These are phyloP conservation scores for Lethenteron camtschaticum DNA, from an alignment of 2,113 vertebrate genomes.

Conservation along the genomic window DNA sequence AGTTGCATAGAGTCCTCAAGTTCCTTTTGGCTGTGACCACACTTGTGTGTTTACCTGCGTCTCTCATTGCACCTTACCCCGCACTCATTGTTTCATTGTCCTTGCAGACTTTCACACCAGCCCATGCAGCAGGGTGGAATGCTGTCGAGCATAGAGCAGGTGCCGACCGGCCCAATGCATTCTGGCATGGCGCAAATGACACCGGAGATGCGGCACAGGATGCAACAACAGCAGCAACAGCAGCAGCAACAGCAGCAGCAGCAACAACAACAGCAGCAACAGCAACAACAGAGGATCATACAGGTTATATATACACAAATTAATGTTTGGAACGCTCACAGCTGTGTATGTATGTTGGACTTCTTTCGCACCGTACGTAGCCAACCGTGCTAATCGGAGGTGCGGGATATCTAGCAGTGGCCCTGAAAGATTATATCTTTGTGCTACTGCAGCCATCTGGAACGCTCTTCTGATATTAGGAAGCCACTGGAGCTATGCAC, in stretches of 20 bases:
- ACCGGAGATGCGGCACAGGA: conserved; percentile 41
- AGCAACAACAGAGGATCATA: conserved; percentile 44
- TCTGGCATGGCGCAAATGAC: conserved; percentile 54
- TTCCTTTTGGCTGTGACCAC: background rate
- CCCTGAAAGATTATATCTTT: no score
- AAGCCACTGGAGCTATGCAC: no score
- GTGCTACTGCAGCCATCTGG: no score
- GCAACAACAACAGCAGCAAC: conserved; percentile 29
- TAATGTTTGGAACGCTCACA: no score
- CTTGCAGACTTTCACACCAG: conserved; percentile 45
- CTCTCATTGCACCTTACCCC: no score
- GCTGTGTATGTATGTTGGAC: no score
- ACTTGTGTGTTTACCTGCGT: no score
- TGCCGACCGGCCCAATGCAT: conserved; percentile 46
- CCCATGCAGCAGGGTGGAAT: conserved; percentile 53
- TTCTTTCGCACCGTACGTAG: no score
- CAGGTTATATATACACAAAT: conserved; percentile 46
- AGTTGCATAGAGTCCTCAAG: no score
- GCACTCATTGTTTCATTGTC: background rate
- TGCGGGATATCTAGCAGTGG: no score
- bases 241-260: conserved; percentile 16
- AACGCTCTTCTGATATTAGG: no score
- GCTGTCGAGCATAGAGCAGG: conserved; percentile 49
- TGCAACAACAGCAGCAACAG: conserved; percentile 13
- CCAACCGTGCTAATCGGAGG: no score